These are phyloP conservation scores for Semaprochilodus insignis DNA, from an alignment of 2,797 vertebrate species.

Conservation along the genomic window DNA sequence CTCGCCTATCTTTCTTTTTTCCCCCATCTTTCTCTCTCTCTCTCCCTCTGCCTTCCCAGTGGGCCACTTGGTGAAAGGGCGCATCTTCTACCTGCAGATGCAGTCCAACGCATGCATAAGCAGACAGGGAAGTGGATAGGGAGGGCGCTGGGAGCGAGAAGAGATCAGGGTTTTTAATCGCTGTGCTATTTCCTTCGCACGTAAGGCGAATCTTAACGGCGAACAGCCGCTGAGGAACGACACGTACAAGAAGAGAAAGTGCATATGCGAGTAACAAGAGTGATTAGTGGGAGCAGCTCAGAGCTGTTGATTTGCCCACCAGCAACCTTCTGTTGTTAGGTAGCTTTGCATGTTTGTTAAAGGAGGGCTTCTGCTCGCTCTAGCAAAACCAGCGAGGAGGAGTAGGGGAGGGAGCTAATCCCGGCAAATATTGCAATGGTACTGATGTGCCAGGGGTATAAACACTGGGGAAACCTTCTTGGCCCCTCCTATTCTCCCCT, in stretches of 20 bases:
- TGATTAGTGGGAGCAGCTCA: slow-evolving; percentile 50
- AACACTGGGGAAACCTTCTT: slow-evolving; percentile 36
- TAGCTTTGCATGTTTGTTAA: slow-evolving; percentile 53
- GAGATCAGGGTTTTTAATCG: slow-evolving; percentile 32
- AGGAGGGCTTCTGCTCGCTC: slow-evolving; percentile 44
- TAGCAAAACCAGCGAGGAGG: slow-evolving; percentile 48
- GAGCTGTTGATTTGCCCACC: slow-evolving; percentile 59
- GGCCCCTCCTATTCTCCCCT: slow-evolving; percentile 16
- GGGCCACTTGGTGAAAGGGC: slow-evolving; percentile 51
- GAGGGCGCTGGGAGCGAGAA: background rate
- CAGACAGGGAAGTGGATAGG: background rate
- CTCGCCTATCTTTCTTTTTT: background rate
- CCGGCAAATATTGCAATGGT: slow-evolving; percentile 50
- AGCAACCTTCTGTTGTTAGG: slow-evolving; percentile 55
- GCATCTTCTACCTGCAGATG: slow-evolving; percentile 44
- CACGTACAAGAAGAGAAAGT: slow-evolving; percentile 41
- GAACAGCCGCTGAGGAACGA: slow-evolving; percentile 45
- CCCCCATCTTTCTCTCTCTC: background rate
- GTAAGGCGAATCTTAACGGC: slow-evolving; percentile 35
- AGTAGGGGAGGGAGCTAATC: slow-evolving; percentile 49
- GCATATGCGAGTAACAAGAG: slow-evolving; percentile 49
- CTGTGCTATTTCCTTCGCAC: slow-evolving; percentile 19
- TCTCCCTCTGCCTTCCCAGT: slow-evolving; percentile 31
- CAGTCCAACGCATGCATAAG: slow-evolving; percentile 40
- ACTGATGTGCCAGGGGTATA: slow-evolving; percentile 43